Evolutionary conservation across 2,113 vertebrate species (phyloP).

Genomic region (Semicossyphus pulcher): DNA sequence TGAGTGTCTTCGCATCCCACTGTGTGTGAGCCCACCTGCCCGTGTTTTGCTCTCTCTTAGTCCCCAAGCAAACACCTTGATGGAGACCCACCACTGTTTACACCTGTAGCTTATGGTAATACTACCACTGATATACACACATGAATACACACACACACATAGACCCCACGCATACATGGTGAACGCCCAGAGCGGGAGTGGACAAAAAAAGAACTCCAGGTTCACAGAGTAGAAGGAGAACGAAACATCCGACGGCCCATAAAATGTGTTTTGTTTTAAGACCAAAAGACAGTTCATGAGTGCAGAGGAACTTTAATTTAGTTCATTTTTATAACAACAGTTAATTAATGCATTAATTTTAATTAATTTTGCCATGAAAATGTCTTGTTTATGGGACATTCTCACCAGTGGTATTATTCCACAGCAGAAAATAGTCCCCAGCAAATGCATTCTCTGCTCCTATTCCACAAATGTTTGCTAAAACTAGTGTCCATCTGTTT

Average conservation of each 20-base stretch:
- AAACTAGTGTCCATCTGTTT: too few species aligned
- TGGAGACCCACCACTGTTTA: slow-evolving; percentile 62
- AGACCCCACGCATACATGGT: slow-evolving; percentile 10
- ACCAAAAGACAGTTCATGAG: background rate
- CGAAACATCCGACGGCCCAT: slow-evolving; percentile 8
- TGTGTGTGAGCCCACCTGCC: slow-evolving; percentile 38
- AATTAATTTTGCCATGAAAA: background rate
- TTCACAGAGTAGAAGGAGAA: slow-evolving; percentile 13
- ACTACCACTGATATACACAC: slow-evolving; percentile 26
- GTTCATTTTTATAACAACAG: background rate
- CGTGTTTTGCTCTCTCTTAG: slow-evolving; percentile 31
- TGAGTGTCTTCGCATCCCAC: slow-evolving; percentile 26
- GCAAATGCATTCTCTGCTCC: too few species aligned
- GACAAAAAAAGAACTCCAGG: slow-evolving; percentile 12
- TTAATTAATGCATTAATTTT: background rate
- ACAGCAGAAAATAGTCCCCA: background rate
- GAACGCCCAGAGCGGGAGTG: slow-evolving; percentile 8
- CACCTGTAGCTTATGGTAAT: slow-evolving; percentile 68
- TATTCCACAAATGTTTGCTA: too few species aligned
- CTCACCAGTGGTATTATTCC: background rate
- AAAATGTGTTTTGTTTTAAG: background rate
- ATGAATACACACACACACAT: background rate
- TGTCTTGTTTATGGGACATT: background rate
- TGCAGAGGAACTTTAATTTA: background rate
- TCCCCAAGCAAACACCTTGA: slow-evolving; percentile 46